A percentile compares a stretch with the other conserved stretches of the same genome.
Evolutionary conservation across 2,888 invertebrate species (phyloP).

Genomic region (Hecatera dysodea): DNA sequence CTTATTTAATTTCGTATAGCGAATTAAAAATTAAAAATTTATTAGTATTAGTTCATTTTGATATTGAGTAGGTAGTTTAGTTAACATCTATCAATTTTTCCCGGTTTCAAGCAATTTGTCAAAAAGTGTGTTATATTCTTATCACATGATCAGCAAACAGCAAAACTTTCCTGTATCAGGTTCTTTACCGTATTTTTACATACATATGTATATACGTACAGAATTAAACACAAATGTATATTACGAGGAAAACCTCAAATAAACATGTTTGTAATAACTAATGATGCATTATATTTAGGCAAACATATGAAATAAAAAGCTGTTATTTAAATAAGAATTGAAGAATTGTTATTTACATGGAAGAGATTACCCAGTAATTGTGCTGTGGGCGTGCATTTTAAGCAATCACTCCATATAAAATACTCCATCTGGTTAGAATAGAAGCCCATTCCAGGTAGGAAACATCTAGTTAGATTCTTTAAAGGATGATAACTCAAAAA

Average conservation of each 20-base stretch:
- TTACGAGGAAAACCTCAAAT: slow-evolving; percentile 50
- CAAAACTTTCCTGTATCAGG: slow-evolving; percentile 25
- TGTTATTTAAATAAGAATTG: neutral
- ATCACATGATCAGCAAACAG: slow-evolving; percentile 3
- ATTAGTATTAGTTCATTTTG: too few relatives aligned
- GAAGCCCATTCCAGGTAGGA: neutral
- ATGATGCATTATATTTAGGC: slow-evolving; percentile 18
- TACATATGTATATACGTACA: neutral
- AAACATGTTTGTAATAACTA: slow-evolving; percentile 38
- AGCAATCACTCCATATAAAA: neutral
- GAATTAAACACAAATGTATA: neutral
- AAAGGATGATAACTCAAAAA: too few relatives aligned
- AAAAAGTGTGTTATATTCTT: slow-evolving; percentile 13
- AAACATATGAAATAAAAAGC: slow-evolving; percentile 2
- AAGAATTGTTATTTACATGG: neutral
- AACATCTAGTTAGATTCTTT: too few relatives aligned
- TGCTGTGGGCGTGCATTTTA: neutral
- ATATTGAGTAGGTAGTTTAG: too few relatives aligned
- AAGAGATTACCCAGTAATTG: neutral
- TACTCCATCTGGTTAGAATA: neutral
- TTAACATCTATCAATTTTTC: neutral
- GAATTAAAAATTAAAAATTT: too few relatives aligned
- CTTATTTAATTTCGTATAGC: too few relatives aligned
- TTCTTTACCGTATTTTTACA: slow-evolving; percentile 34
- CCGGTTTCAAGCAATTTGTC: slow-evolving; percentile 1